A percentile compares a stretch with the other conserved stretches of the same genome.
Evolutionary conservation across 2,888 invertebrate genomes (phyloP).

Genomic region (Xestia rhomboidea): DNA sequence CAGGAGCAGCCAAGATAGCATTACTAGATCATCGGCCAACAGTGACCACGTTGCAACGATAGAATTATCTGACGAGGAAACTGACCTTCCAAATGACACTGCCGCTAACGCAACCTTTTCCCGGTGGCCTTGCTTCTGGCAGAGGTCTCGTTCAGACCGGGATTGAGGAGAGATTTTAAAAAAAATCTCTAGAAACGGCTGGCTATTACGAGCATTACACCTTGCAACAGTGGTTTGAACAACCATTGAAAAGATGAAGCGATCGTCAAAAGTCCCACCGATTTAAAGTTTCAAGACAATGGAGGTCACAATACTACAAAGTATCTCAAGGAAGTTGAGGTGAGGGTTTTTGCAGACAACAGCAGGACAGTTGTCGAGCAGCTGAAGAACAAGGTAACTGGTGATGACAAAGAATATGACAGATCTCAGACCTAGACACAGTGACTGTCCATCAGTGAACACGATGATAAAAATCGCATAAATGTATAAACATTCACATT

Average conservation of each 20-base stretch:
- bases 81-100: neutral
- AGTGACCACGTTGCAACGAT: neutral
- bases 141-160: neutral
- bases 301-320: neutral
- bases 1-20: neutral
- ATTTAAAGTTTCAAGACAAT: neutral
- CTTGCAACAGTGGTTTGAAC: neutral
- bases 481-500: neutral
- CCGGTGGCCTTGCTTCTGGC: slow-evolving; percentile 16
- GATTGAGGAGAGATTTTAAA: slow-evolving; percentile 8
- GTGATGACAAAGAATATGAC: neutral
- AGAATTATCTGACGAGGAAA: slow-evolving; percentile 7
- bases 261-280: neutral
- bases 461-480: neutral
- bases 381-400: neutral
- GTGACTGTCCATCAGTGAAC: neutral
- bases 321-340: neutral
- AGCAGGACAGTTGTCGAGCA: neutral
- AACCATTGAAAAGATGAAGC: neutral
- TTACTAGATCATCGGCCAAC: neutral
- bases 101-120: neutral
- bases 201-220: slow-evolving; percentile 13
- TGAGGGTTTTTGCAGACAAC: neutral
- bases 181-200: neutral
- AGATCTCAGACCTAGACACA: neutral